Evolutionary conservation across 2,797 vertebrate genomes (phyloP).

Genomic region (Characodon lateralis): DNA sequence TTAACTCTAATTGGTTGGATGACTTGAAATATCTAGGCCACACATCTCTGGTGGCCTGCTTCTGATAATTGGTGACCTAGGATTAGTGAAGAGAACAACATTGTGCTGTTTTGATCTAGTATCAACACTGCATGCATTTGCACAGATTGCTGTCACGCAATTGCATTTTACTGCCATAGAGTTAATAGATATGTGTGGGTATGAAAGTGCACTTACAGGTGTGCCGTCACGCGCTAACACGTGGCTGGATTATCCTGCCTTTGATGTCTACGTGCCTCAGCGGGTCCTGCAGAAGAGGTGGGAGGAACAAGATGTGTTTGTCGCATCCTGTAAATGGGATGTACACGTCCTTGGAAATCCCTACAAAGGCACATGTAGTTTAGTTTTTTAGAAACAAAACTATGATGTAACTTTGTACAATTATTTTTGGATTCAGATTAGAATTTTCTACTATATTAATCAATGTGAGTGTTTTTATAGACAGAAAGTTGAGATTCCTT

Average conservation of each 20-base stretch:
- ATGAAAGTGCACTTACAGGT: not conserved
- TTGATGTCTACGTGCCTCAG: conserved; percentile 5
- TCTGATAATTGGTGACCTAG: conserved; percentile 28
- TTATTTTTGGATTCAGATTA: not conserved
- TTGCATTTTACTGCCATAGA: not conserved
- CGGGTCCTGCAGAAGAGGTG: conserved; percentile 1
- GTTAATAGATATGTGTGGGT: not conserved
- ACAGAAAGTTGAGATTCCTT: not conserved
- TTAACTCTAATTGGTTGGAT: conserved; percentile 40
- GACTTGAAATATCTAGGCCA: conserved; percentile 47
- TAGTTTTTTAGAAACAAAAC: not conserved
- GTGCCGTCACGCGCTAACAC: not conserved
- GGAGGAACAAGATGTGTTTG: conserved; percentile 1
- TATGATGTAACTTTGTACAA: not conserved
- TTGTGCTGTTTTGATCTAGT: conserved; percentile 6
- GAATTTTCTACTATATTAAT: not conserved
- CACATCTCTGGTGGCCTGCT: conserved; percentile 21
- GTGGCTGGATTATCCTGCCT: conserved; percentile 41
- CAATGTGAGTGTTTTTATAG: not conserved
- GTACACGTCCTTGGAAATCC: conserved; percentile 19
- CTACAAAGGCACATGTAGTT: conserved; percentile 12
- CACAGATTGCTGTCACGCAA: not conserved
- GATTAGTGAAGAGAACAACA: conserved; percentile 15
- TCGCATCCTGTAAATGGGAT: conserved; percentile 46
- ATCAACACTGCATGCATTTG: not conserved